Evolutionary conservation across 2,888 invertebrate genomes (phyloP).

Genomic region (Hemistola chrysoprasaria): DNA sequence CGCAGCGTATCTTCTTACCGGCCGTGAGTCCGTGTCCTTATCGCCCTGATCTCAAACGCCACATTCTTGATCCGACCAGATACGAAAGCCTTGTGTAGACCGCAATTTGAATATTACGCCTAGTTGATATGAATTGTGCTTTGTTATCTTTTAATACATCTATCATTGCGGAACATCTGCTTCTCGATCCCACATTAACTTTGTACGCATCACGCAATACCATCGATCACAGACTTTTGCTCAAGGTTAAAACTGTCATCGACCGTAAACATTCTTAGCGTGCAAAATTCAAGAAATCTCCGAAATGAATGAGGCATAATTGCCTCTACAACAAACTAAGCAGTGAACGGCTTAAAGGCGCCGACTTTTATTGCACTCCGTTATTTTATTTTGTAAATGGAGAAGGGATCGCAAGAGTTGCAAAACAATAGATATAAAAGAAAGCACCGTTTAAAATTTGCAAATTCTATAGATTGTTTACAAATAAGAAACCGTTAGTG

Average conservation of each 20-base stretch:
- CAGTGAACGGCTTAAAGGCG: constrained; percentile 35
- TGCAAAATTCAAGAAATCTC: constrained; percentile 32
- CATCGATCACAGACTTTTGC: constrained; percentile 13
- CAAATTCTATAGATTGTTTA: constrained; percentile 41
- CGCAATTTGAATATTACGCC: constrained; percentile 44
- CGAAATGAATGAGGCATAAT: constrained; percentile 24
- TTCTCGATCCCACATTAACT: constrained; percentile 11
- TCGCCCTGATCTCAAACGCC: constrained; percentile 61
- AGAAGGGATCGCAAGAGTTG: constrained; percentile 60
- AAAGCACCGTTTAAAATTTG: constrained; percentile 39
- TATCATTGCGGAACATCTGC: constrained; percentile 25
- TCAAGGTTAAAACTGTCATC: constrained; percentile 19
- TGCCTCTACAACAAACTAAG: constrained; percentile 31
- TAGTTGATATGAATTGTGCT: constrained; percentile 33
- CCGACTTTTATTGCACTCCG: constrained; percentile 51
- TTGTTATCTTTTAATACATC: constrained; percentile 29
- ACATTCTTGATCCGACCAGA: constrained; percentile 57
- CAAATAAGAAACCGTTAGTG: constrained; percentile 46
- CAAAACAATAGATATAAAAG: constrained; percentile 54
- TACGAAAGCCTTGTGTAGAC: constrained; percentile 39
- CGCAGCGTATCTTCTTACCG: constrained; percentile 51
- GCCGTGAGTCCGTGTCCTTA: constrained; percentile 57
- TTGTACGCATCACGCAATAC: constrained; percentile 1
- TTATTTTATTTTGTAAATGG: constrained; percentile 44
- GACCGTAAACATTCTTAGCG: constrained; percentile 27